These are phyloP conservation scores for Notarius lentiginosus DNA, from an alignment of 2,113 vertebrate genomes.

Conservation along the genomic window DNA sequence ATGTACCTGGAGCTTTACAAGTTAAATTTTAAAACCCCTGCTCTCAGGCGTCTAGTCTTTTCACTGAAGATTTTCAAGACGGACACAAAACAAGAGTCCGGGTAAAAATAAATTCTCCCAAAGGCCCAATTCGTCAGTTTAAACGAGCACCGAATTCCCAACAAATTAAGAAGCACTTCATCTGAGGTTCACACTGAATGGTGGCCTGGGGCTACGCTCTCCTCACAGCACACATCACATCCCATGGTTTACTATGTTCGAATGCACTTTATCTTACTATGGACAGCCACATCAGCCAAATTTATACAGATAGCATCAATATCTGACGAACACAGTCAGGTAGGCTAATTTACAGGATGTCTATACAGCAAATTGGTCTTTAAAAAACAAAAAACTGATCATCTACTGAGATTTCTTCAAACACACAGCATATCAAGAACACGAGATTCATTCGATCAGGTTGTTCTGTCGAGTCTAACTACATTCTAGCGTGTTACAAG, in stretches of 20 bases:
- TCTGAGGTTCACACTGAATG: background rate
- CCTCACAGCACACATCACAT: background rate
- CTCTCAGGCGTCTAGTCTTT: background rate
- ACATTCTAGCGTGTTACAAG: background rate
- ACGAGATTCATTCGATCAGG: background rate
- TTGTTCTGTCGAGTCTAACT: background rate
- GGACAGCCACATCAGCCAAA: background rate
- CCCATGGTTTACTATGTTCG: background rate
- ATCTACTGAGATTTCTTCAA: background rate
- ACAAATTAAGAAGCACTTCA: conserved; percentile 34
- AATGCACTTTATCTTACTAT: background rate
- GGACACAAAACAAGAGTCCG: background rate
- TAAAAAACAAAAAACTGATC: conserved; percentile 7
- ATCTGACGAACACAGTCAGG: background rate
- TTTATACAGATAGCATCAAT: background rate
- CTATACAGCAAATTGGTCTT: conserved; percentile 18
- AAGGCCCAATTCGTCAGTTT: background rate
- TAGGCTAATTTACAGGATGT: conserved; percentile 30
- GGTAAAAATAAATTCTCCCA: background rate
- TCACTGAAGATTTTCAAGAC: background rate
- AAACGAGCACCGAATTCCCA: background rate
- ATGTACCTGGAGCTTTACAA: background rate
- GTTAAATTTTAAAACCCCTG: background rate
- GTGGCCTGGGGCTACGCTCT: background rate
- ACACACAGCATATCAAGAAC: background rate